These are phyloP conservation scores for Drosophila pandora DNA, from an alignment of 1,140 invertebrate genomes.

Conservation along the genomic window DNA sequence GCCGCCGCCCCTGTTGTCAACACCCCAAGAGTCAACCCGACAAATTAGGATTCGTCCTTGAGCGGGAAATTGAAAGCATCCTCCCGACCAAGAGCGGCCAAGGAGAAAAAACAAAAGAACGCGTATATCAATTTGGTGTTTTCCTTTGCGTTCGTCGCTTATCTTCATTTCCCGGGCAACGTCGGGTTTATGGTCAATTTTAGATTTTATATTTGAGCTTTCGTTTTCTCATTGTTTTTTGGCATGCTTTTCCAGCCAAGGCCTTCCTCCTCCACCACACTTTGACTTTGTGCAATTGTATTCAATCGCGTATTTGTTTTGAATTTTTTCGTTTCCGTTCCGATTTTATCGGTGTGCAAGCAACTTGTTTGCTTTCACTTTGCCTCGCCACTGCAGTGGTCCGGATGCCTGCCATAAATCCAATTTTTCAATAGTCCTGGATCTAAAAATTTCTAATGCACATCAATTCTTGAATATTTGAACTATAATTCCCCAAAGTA, in stretches of 20 bases:
- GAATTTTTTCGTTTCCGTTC: constrained; percentile 35
- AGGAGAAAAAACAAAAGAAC: constrained; percentile 52
- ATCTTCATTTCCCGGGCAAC: constrained; percentile 46
- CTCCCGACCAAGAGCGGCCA: neutral
- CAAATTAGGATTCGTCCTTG: constrained; percentile 56
- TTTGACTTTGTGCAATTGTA: constrained; percentile 24
- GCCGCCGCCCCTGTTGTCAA: constrained; percentile 8
- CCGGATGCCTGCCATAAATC: no score
- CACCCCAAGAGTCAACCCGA: constrained; percentile 30
- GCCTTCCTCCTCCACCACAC: neutral
- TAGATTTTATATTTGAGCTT: constrained; percentile 55
- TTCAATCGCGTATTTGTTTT: constrained; percentile 48
- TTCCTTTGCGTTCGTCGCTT: constrained; percentile 54
- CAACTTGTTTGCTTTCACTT: constrained; percentile 61
- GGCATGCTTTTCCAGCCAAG: neutral
- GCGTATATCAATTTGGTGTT: constrained; percentile 72
- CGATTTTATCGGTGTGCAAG: constrained; percentile 58
- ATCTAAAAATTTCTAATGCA: no score
- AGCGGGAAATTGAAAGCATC: neutral
- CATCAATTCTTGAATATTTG: no score
- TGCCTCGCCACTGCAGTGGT: constrained; percentile 28
- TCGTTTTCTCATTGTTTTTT: constrained; percentile 44
- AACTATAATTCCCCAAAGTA: no score
- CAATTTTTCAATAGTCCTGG: no score
- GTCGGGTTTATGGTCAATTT: constrained; percentile 70